These are phyloP conservation scores for Trachelus stipa DNA, from an alignment of 2,888 invertebrate species.

Conservation along the genomic window DNA sequence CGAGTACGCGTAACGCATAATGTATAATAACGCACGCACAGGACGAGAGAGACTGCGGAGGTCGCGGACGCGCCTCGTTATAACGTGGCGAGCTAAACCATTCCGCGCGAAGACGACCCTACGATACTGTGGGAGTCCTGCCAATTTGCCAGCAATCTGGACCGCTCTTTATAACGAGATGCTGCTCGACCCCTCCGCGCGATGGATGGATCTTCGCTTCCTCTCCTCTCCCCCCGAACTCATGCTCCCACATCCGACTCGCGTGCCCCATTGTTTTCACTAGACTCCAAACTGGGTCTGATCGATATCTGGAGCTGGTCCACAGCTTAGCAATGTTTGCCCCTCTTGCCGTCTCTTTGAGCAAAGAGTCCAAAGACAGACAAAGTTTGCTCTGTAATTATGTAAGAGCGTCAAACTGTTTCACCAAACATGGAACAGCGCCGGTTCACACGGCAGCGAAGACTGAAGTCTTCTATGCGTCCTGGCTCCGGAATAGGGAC, in stretches of 20 bases:
- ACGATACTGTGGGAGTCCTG: constrained; percentile 57
- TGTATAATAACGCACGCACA: constrained; percentile 55
- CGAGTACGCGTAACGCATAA: constrained; percentile 58
- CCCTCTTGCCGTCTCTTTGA: constrained; percentile 33
- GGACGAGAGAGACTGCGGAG: constrained; percentile 8
- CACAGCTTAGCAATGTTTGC: constrained; percentile 40
- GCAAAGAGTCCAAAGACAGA: constrained; percentile 45
- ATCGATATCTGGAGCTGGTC: not conserved
- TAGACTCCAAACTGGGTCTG: constrained; percentile 1
- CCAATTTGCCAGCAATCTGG: constrained; percentile 62
- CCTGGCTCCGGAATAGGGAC: too few species aligned
- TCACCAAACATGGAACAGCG: constrained; percentile 59
- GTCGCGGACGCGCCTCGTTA: constrained; percentile 45
- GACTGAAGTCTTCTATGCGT: constrained; percentile 6
- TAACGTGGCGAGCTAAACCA: constrained; percentile 34
- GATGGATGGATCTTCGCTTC: not conserved
- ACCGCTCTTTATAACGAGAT: constrained; percentile 45
- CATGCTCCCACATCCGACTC: not conserved
- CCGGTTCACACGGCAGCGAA: constrained; percentile 53
- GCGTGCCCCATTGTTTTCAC: not conserved
- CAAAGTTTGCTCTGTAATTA: constrained; percentile 64
- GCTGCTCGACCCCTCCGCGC: not conserved
- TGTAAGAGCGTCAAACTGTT: constrained; percentile 64
- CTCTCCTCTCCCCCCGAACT: not conserved
- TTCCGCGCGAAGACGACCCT: constrained; percentile 13